These are phyloP conservation scores for Axea sp. DNA, from an alignment of 2,888 invertebrate genomes.

Conservation along the genomic window DNA sequence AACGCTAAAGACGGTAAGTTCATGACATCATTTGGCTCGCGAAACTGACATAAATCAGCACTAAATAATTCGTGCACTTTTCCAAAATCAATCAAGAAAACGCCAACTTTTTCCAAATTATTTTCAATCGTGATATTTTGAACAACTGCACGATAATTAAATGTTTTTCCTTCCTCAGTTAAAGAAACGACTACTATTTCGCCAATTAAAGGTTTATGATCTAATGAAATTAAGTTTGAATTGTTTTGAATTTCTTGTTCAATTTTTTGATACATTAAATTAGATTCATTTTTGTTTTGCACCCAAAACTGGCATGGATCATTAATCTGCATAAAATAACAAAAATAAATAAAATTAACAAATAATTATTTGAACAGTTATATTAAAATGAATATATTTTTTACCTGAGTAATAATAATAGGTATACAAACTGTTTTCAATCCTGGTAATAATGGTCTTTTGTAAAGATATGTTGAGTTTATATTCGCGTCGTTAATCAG, in stretches of 20 bases:
- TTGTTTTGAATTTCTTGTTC: slow-evolving; percentile 72
- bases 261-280: slow-evolving; percentile 75
- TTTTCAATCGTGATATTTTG: slow-evolving; percentile 62
- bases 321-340: slow-evolving; percentile 80
- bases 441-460: slow-evolving; percentile 7
- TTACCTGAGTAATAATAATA: slow-evolving; percentile 18
- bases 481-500: too few species aligned
- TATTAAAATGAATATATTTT: background rate
- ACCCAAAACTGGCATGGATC: slow-evolving; percentile 87
- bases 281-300: slow-evolving; percentile 80
- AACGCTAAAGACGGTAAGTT: slow-evolving; percentile 83
- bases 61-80: slow-evolving; percentile 81
- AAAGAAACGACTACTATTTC: slow-evolving; percentile 82
- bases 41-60: slow-evolving; percentile 75
- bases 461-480: slow-evolving; percentile 1
- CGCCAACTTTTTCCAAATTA: slow-evolving; percentile 78
- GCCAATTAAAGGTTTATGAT: slow-evolving; percentile 77
- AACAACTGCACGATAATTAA: slow-evolving; percentile 71
- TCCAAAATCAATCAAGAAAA: slow-evolving; percentile 91
- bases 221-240: slow-evolving; percentile 62
- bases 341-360: too few species aligned
- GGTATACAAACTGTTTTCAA: background rate
- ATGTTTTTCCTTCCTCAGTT: background rate
- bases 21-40: slow-evolving; percentile 23
- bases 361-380: too few species aligned